phyloP scores from a whole-genome alignment of 1,140 invertebrate species.

The Chelonus insularis region DNA sequence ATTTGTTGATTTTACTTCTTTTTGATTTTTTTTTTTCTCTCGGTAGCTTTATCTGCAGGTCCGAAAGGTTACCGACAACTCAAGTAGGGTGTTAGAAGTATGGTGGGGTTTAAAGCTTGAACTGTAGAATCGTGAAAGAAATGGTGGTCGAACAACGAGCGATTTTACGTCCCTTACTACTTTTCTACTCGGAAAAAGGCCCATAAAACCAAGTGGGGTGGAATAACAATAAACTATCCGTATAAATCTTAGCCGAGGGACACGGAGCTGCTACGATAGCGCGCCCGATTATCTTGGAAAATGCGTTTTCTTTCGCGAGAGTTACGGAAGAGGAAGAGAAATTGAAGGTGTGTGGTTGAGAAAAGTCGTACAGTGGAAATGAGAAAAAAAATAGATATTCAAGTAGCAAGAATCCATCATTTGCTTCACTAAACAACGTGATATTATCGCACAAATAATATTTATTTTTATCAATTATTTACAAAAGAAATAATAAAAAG shows the following conservation, averaged over 20 bases:
- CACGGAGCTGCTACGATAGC: conserved; percentile 46
- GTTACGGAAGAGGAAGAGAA: conserved; percentile 26
- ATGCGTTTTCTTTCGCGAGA: conserved; percentile 50
- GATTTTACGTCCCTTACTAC: not conserved
- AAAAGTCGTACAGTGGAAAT: conserved; percentile 13
- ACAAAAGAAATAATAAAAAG: too few relatives aligned
- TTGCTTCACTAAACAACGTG: too few relatives aligned
- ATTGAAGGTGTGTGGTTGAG: conserved; percentile 30
- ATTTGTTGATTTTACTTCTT: not conserved
- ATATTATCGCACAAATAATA: too few relatives aligned
- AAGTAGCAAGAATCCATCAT: too few relatives aligned
- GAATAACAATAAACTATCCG: conserved; percentile 58
- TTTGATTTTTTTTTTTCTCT: not conserved
- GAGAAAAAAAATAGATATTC: conserved; percentile 16
- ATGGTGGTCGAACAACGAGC: conserved; percentile 37
- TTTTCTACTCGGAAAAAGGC: conserved; percentile 39
- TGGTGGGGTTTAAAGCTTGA: conserved; percentile 43
- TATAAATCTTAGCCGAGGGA: conserved; percentile 51
- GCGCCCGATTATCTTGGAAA: conserved; percentile 53
- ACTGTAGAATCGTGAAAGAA: conserved; percentile 40
- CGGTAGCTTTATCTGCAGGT: not conserved
- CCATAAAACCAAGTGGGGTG: conserved; percentile 55
- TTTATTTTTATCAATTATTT: too few relatives aligned
- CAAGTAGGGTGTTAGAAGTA: conserved; percentile 7
- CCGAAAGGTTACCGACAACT: conserved; percentile 2